Evolutionary conservation across 2,888 invertebrate genomes (phyloP).

Genomic region (Cryptocephalus moraei): DNA sequence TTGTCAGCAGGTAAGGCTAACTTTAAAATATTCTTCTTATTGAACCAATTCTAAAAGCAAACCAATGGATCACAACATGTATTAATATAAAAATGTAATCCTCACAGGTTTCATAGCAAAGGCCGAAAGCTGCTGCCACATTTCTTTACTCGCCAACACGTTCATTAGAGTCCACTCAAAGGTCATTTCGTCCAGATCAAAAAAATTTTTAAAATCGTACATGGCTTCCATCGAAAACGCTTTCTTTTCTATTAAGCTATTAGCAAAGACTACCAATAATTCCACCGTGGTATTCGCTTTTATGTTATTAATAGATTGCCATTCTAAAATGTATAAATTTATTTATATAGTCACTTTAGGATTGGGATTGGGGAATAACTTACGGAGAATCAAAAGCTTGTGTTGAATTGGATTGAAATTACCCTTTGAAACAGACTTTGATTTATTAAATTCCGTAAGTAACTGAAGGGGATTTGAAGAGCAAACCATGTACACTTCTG

Average conservation of each 20-base stretch:
- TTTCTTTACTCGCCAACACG: conserved; percentile 23
- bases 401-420: conserved; percentile 20
- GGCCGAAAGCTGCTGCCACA: conserved; percentile 27
- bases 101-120: conserved; percentile 28
- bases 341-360: neutral
- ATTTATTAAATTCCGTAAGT: no score
- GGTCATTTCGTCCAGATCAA: conserved; percentile 30
- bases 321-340: conserved; percentile 20
- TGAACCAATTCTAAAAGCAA: conserved; percentile 43
- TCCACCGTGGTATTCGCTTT: conserved; percentile 23
- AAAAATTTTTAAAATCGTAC: conserved; percentile 24
- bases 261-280: conserved; percentile 16
- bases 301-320: conserved; percentile 26
- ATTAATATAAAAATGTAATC: neutral
- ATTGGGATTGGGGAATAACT: conserved; percentile 19
- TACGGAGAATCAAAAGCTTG: conserved; percentile 15
- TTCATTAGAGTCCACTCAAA: conserved; percentile 33
- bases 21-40: conserved; percentile 31
- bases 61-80: neutral
- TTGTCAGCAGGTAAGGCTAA: conserved; percentile 25
- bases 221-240: conserved; percentile 20
- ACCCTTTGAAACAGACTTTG: conserved; percentile 14
- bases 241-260: conserved; percentile 8
- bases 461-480: no score
- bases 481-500: no score